phyloP scores from a whole-genome alignment of 2,888 invertebrate genomes.

The Arrhopalites spinosus region DNA sequence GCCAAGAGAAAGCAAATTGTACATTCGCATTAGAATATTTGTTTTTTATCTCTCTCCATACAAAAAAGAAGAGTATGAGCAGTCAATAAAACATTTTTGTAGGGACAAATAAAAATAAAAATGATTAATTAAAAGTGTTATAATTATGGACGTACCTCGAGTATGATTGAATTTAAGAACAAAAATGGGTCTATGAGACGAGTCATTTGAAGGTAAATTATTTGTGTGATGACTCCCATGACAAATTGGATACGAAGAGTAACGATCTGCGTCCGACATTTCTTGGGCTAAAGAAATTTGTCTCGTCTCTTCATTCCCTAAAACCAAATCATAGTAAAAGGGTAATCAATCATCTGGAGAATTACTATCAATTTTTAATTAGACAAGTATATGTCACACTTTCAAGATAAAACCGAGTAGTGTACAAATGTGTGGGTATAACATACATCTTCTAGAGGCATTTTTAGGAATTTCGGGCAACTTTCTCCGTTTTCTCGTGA shows the following conservation, averaged over 20 bases:
- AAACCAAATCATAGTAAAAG: not conserved
- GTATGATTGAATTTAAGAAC: conserved; percentile 52
- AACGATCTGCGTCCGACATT: conserved; percentile 52
- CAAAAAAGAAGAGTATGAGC: no score
- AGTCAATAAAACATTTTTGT: no score
- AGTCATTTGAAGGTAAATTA: conserved; percentile 28
- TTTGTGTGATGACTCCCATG: not conserved
- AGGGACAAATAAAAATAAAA: not conserved
- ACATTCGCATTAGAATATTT: no score
- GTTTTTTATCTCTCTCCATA: not conserved
- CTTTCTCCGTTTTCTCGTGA: conserved; percentile 76
- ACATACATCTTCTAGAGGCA: conserved; percentile 54
- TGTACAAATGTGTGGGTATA: conserved; percentile 13
- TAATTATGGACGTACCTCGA: conserved; percentile 42
- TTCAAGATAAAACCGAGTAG: not conserved
- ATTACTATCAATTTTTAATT: not conserved
- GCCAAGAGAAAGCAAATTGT: conserved; percentile 15
- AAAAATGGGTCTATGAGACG: conserved; percentile 49
- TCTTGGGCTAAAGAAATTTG: conserved; percentile 55
- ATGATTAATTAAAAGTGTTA: not conserved
- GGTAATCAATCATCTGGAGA: no score
- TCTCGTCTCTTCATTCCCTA: conserved; percentile 54
- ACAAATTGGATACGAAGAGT: conserved; percentile 16
- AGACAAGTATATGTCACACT: not conserved
- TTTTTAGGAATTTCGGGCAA: conserved; percentile 88